Evolutionary conservation across 2,888 invertebrate species (phyloP), one percentile per base, ranked within the genome.

Genomic region (Griposia aprilina): DNA sequence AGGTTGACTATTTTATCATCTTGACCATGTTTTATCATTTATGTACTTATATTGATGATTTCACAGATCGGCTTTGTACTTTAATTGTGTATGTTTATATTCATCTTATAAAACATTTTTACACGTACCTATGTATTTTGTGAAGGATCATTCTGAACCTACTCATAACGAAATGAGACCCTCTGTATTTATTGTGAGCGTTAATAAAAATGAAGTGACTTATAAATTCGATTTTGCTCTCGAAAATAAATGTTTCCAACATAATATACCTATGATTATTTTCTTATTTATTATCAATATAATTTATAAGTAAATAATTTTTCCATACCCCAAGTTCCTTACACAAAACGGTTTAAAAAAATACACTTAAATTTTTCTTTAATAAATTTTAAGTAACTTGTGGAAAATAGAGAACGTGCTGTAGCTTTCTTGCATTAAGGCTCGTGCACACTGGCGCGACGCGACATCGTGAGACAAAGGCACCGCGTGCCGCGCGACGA

Each of bases 171-270:
- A 76, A 80, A 75, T 80, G 85, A 72, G 41, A 65, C 45, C 65
- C 17, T n/a, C 17, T 62, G 57, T 77, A 79, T 72, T 75, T 86
- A 76, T 80, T 84, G 77, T 85, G 84, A 84, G 84, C 90, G 88
- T 88, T 95, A 95, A 96, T 96, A 95, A 95, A 90, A 95, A 96
- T 96, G 96, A 96, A 96, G 96, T 96, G 96, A 96, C 96, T 84
- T 91, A 89, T 86, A 90, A 84, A 83, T 92, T 93, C 90, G 93
- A 93, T 94, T 94, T 94, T 94, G 88, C 93, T 94, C 93, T 95
- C 94, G 93, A 93, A 93, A 94, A 93, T 93, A 94, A 90, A 93
- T 82, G 41, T 83, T 86, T 88, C 79, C 75, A 82, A 78, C 74
- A 71, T 69, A 52, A 57, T 50, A 7, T 45, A 73, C 45, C 36